Evolutionary conservation across 2,797 vertebrate genomes (phyloP).

Genomic region (Eleutherodactylus coqui): DNA sequence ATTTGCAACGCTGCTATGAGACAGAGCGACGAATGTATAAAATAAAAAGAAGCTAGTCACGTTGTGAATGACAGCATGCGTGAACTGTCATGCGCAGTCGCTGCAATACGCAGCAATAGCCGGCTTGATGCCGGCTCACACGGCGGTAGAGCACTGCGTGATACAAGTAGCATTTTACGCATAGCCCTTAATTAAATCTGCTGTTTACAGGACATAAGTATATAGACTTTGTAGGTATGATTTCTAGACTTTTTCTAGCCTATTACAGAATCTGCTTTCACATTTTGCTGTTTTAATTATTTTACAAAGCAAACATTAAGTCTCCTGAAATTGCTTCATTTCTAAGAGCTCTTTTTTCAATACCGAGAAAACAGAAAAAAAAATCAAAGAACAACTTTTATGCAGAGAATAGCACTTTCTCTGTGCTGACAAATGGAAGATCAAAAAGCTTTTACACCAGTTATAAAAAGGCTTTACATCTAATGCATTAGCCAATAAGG

Average conservation of each 20-base stretch:
- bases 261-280: not conserved
- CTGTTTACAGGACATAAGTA: not conserved
- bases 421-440: slow-evolving; percentile 40
- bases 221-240: not conserved
- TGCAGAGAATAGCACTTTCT: slow-evolving; percentile 21
- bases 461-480: slow-evolving; percentile 38
- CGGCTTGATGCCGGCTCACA: no score
- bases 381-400: slow-evolving; percentile 43
- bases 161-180: no score
- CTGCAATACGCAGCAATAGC: no score
- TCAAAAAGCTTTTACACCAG: slow-evolving; percentile 53
- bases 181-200: no score
- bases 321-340: slow-evolving; percentile 10
- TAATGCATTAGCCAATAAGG: slow-evolving; percentile 51
- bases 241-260: not conserved
- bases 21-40: no score
- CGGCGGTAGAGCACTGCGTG: no score
- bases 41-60: no score
- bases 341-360: slow-evolving; percentile 2
- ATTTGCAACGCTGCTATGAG: no score
- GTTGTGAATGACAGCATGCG: no score
- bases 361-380: not conserved
- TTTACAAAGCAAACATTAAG: slow-evolving; percentile 27
- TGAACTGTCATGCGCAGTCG: no score
- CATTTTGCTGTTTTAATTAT: slow-evolving; percentile 4